Base-by-base conservation (phyloP, 1,140 invertebrate genomes). In the Macrocentrus cingulum region DNA sequence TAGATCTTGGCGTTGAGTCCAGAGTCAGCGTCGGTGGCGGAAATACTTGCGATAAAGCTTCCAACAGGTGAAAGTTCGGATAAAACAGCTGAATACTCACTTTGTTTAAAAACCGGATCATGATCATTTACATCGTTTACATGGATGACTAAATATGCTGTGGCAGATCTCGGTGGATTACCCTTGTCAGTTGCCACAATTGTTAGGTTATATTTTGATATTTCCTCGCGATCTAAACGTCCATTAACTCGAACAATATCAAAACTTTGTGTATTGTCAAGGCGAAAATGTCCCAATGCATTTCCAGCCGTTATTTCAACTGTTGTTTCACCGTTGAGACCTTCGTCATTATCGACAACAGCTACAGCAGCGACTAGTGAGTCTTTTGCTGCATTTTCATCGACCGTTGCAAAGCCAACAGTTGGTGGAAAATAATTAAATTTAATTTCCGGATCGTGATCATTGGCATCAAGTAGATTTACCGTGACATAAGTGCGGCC, bases 91-190 rank as follows among this genome's bases (percentile, higher is more conserved):
- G 91, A 90, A 77, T 96, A 97, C 74, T 95, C 91, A 54, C 88
- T 92, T 75, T 95, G 94, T 73, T 95, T 92, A 70, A 97, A 97
- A 2, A 94, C 91, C 1, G 94, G 94, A 68, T 94, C 91, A 75
- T 95, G 92, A 74, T 98, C 94, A 79, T 97, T 97, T 0, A 94
- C 90, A 74, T 98, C 96, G 74, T 95, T 96, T 0, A 99, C 91
- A 66, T 91, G 85, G 74, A 98, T 94, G 15, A 93, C 89, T 50
- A 97, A 82, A 76, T 94, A 91, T 9, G 91, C 87, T 0, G 88
- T 90, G 1, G 91, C 85, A n/a, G 89, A 91, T 52, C 92, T 82
- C 1, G 90, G 85, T 23, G 93, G 92, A 16, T 85, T 85, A 0
- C 95, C 95, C 75, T 88, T 90, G 75, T 98, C 95, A 2, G 86